phyloP scores from a whole-genome alignment of 2,797 vertebrate species.

The Alauda arvensis region DNA sequence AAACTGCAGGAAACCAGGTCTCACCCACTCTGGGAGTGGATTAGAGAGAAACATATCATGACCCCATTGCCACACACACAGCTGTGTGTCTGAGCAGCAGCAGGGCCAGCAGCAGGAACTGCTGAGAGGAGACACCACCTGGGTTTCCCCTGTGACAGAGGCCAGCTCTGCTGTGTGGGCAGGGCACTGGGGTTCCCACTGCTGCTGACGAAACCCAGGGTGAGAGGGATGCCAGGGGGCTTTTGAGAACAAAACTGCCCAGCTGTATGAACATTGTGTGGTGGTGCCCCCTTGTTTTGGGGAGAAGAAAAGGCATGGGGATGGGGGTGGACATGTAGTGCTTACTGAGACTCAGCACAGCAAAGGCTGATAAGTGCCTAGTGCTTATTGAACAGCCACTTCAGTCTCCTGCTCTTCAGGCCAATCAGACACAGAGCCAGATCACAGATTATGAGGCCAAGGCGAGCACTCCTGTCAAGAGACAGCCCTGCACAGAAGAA shows the following conservation, averaged over 20 bases:
- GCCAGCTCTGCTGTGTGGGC: not conserved
- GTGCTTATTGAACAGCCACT: not conserved
- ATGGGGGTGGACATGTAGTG: not conserved
- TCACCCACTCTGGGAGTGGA: not conserved
- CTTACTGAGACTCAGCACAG: not conserved
- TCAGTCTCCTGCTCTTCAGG: not conserved
- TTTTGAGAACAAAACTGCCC: not conserved
- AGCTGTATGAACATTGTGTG: not conserved
- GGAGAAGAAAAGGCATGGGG: not conserved
- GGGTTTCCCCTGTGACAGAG: not conserved
- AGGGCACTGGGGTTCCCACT: not conserved
- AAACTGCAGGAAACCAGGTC: not conserved
- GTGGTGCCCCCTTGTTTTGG: rapidly evolving
- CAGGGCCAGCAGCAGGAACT: rapidly evolving
- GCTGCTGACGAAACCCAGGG: not conserved
- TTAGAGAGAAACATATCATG: rapidly evolving
- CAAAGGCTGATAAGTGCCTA: not conserved
- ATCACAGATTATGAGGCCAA: not conserved
- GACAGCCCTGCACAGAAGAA: not conserved
- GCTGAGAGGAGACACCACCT: not conserved
- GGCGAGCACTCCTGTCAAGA: not conserved
- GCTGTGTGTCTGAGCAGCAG: rapidly evolving
- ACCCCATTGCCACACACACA: not conserved
- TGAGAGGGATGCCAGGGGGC: not conserved
- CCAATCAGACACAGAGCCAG: not conserved